Conservation (phyloP, 2,797 vertebrate species). For the Squalus acanthias region DNA sequence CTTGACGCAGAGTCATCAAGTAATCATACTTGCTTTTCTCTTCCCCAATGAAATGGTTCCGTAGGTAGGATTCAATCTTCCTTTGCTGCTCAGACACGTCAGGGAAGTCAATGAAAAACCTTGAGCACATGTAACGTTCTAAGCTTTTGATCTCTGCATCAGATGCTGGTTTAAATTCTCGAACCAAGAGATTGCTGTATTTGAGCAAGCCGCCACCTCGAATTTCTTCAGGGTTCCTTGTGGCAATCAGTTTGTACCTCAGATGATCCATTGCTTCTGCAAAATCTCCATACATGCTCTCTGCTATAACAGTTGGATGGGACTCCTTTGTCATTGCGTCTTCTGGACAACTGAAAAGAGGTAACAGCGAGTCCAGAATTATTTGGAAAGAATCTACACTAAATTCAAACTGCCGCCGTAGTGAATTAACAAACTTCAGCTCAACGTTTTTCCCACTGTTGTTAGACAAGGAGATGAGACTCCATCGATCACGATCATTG, state of each 20-base stretch:
- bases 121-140: constrained; percentile 97
- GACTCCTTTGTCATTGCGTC: constrained; percentile 49
- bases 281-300: constrained; percentile 96
- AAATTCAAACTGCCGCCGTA: constrained; percentile 92
- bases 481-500: constrained; percentile 85
- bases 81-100: constrained; percentile 85
- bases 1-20: constrained; percentile 83
- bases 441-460: constrained; percentile 95
- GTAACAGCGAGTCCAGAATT: constrained; percentile 77
- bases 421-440: constrained; percentile 82
- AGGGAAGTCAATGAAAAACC: constrained; percentile 97
- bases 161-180: constrained; percentile 81
- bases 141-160: constrained; percentile 84
- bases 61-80: constrained; percentile 92
- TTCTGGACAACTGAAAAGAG: constrained; percentile 69
- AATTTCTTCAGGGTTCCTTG: constrained; percentile 91
- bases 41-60: constrained; percentile 92
- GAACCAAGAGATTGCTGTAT: constrained; percentile 89
- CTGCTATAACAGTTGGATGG: constrained; percentile 70
- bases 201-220: constrained; percentile 91
- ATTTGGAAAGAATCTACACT: constrained; percentile 98
- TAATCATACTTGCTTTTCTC: constrained; percentile 96
- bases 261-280: constrained; percentile 85
- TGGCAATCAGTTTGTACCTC: constrained; percentile 79
- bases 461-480: constrained; percentile 93